phyloP scores from a whole-genome alignment of 2,888 invertebrate species.

The Andrena dorsata region DNA sequence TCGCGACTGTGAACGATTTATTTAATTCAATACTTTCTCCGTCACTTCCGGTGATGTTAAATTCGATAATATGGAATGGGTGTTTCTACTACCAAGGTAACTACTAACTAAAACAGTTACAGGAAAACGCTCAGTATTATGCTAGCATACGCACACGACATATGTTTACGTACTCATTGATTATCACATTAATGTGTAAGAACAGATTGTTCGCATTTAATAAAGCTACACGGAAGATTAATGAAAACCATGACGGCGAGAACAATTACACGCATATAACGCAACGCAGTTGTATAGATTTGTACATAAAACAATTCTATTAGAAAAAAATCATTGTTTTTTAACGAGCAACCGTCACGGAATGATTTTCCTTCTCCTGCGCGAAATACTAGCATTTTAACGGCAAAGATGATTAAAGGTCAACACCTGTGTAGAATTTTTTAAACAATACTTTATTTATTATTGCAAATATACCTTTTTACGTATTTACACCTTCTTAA shows the following conservation, averaged over 20 bases:
- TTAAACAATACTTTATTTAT: slow-evolving; percentile 46
- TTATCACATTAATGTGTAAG: slow-evolving; percentile 44
- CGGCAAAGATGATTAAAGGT: neutral
- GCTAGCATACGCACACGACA: slow-evolving; percentile 63
- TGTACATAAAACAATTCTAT: slow-evolving; percentile 77
- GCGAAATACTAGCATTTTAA: neutral
- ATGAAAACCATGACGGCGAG: slow-evolving; percentile 18
- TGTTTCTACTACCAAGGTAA: slow-evolving; percentile 37
- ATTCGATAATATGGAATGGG: slow-evolving; percentile 34
- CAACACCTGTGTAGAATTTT: slow-evolving; percentile 17
- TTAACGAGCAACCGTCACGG: slow-evolving; percentile 43
- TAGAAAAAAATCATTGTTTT: slow-evolving; percentile 73
- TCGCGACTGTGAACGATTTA: slow-evolving; percentile 37
- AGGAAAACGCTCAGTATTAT: slow-evolving; percentile 42
- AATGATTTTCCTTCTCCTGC: slow-evolving; percentile 28
- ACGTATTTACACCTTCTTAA: slow-evolving; percentile 57
- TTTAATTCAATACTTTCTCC: slow-evolving; percentile 33
- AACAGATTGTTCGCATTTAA: slow-evolving; percentile 54
- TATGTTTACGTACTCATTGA: slow-evolving; percentile 57
- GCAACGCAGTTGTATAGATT: slow-evolving; percentile 72
- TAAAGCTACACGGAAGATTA: slow-evolving; percentile 44
- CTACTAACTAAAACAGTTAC: slow-evolving; percentile 37
- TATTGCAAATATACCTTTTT: slow-evolving; percentile 47
- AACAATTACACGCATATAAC: slow-evolving; percentile 43
- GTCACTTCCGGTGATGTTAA: slow-evolving; percentile 17